These are phyloP conservation scores for Chlamydotis undulata DNA, from an alignment of 2,113 vertebrate genomes.

Conservation along the genomic window DNA sequence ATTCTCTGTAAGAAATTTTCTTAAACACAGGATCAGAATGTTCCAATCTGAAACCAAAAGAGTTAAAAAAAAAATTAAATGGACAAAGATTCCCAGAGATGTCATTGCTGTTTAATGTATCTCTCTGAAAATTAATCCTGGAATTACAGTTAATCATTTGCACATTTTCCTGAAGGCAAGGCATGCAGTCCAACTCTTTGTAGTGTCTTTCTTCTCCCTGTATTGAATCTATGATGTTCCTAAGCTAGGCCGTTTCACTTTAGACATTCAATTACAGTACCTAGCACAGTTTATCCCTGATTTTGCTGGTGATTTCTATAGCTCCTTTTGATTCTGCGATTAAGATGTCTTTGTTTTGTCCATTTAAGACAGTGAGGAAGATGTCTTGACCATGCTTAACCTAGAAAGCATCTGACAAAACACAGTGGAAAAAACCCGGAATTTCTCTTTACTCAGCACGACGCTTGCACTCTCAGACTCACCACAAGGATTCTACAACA, in stretches of 20 bases:
- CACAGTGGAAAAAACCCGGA: not conserved
- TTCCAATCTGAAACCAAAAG: slow-evolving; percentile 50
- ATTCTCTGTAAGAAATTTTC: slow-evolving; percentile 93
- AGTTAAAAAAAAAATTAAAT: not conserved
- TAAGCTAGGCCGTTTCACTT: not conserved
- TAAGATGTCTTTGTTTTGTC: not conserved
- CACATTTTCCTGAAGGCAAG: not conserved
- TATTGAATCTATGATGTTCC: not conserved
- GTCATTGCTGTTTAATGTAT: not conserved
- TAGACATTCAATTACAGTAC: not conserved
- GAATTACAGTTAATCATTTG: not conserved
- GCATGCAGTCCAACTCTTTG: not conserved
- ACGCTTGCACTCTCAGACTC: not conserved
- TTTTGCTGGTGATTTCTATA: not conserved
- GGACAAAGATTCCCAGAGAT: not conserved
- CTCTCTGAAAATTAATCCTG: not conserved
- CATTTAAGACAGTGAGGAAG: not conserved
- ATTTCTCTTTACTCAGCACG: not conserved
- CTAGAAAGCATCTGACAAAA: not conserved
- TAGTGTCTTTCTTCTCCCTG: not conserved
- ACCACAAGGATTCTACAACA: not conserved
- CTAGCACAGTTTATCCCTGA: not conserved
- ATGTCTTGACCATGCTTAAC: not conserved
- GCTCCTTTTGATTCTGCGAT: not conserved
- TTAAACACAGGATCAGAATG: slow-evolving; percentile 77